Evolutionary conservation across 2,113 vertebrate species (phyloP), one percentile per base, ranked within the genome.

Genomic region (Podarcis muralis): DNA sequence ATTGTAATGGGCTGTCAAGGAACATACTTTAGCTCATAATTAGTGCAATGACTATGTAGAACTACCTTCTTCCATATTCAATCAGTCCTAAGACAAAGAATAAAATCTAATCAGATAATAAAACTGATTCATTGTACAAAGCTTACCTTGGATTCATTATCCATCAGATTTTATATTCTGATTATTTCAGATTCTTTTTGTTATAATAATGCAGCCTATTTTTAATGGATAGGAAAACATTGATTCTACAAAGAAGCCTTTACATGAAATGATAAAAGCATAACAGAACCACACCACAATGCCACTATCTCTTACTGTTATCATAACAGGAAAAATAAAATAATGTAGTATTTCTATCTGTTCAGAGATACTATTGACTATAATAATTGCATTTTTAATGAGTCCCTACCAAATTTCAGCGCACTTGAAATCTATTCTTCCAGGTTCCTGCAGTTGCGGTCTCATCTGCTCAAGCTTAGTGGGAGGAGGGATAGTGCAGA

Each of bases 331-430:
- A 88, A 84, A 57, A 89, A 76, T 40, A 43, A 15, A 75, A 81
- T 43, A 35, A 76, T 3, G n/a, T 2, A 83, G 8, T 53, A 90
- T 84, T 86, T 87, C 5, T 84, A 30, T n/a, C 16, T 72, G 72
- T 12, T 89, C 68, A 86, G 66, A 91, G 53, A 25, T 30, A 66
- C 27, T 32, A 75, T 25, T 88, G 65, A 69, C 43, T 43, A 25
- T 93, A 30, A 84, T 84, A 90, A 85, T 80, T 92, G 2, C 27
- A 81, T 92, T 90, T 91, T 91, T 59, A 86, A 89, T 77, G 30
- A 3, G n/a, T 4, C 1, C 22, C 89, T 80, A 6, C 2, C 81
- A 92, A 88, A 23, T 3, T 11, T 86, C 88, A 77, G 43, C 32
- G n/a, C 5, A 62, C 53, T 74, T 62, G 40, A 85, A 93, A 90